Evolutionary conservation across 2,888 invertebrate species (phyloP).

Genomic region (Hermaeophaga mercurialis): DNA sequence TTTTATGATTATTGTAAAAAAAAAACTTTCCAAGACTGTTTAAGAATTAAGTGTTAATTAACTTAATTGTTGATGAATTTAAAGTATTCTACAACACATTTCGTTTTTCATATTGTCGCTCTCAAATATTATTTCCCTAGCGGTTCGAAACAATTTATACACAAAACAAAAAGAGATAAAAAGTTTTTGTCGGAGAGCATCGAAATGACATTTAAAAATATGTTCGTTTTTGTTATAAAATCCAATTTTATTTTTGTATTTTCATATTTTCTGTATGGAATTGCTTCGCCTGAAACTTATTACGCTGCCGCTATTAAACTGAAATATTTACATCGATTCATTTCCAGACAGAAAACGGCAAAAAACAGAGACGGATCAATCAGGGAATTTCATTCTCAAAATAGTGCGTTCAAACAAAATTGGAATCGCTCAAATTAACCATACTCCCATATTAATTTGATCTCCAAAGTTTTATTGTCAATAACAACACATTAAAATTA

Average conservation of each 20-base stretch:
- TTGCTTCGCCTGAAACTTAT: constrained; percentile 41
- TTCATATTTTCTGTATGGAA: constrained; percentile 40
- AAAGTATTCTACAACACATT: constrained; percentile 10
- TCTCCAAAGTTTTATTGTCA: too few relatives aligned
- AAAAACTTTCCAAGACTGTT: too few relatives aligned
- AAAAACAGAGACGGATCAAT: constrained; percentile 28
- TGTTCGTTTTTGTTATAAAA: constrained; percentile 30
- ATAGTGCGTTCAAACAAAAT: background rate
- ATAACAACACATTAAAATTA: too few relatives aligned
- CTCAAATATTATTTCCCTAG: constrained; percentile 34
- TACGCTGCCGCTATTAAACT: constrained; percentile 45
- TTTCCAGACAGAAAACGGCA: constrained; percentile 43
- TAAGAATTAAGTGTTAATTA: too few relatives aligned
- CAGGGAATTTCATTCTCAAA: constrained; percentile 37
- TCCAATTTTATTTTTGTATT: constrained; percentile 45
- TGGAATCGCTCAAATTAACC: too few relatives aligned
- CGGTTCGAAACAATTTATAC: constrained; percentile 35
- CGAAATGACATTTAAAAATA: constrained; percentile 40
- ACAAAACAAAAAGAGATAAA: constrained; percentile 30
- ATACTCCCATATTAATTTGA: too few relatives aligned
- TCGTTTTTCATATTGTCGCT: constrained; percentile 17
- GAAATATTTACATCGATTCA: constrained; percentile 49
- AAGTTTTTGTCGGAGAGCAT: constrained; percentile 32
- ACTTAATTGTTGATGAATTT: too few relatives aligned
- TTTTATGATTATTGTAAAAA: too few relatives aligned